Base-by-base conservation (phyloP, 2,888 invertebrate genomes). In the Druceiella hillmani region DNA sequence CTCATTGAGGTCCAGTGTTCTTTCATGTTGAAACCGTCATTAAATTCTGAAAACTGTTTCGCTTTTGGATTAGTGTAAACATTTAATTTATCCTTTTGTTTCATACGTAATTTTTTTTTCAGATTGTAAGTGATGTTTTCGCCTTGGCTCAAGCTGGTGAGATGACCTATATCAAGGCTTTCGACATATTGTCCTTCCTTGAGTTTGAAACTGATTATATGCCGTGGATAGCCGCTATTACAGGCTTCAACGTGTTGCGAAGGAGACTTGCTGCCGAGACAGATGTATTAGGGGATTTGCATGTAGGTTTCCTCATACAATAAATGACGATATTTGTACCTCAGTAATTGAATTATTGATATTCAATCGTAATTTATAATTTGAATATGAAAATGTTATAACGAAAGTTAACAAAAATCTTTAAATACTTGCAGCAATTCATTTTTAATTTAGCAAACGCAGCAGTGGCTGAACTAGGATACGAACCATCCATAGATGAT, bases 81-180 rank as follows among this genome's bases (percentile, higher is more conserved):
- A 25, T 15, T 13, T 20, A 15, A 3, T n/a, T 17, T 35, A 12
- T 15, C 11, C 3, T n/a, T 9, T n/a, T 9, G 13, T 9, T 25
- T 25, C 12, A 34, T 17, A 17, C 17, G 10, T 39, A 11, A 13
- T 34, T 31, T 35, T 20, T 41, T 32, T 55, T 57, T 14, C 57
- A 76, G 69, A 66, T 83, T 27, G 71, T 93, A 2, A 87, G 91
- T 49, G 93, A 93, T 60, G 64, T 83, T 2, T 70, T 85, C 20
- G 81, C 81, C 35, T 65, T 87, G 14, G 78, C 83, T 2, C 72
- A 78, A 37, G 75, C 79, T 2, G 76, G 77, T 28, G 55, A 70
- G 40, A 57, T 82, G 0, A 50, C 65, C 1, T 86, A 87, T 48
- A 55, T 62, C 0, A 53, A 66, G 0, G 73, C 83, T 0, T 62